Percentiles rank a stretch among this genome's conserved stretches.
phyloP scores from a whole-genome alignment of 1,140 invertebrate species.

The Pteromalus puparum region DNA sequence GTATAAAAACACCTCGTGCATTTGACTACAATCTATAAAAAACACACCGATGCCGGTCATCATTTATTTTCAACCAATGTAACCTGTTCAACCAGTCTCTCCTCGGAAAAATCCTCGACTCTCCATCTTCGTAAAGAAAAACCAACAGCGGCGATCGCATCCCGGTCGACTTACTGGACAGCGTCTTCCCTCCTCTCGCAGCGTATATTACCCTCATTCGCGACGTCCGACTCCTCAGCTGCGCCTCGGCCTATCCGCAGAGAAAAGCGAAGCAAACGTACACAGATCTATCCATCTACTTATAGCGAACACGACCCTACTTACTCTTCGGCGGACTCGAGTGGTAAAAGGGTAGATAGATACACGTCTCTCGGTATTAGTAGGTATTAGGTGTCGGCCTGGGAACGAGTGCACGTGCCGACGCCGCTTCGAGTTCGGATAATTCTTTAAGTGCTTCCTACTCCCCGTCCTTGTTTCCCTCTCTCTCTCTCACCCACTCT shows the following conservation, averaged over 20 bases:
- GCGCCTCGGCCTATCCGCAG: conserved; percentile 28
- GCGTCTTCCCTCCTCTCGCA: conserved; percentile 14
- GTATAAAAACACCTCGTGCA: too few relatives aligned
- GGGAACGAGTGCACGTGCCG: conserved; percentile 74
- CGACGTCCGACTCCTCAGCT: conserved; percentile 54
- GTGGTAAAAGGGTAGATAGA: conserved; percentile 75
- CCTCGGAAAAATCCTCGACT: too few relatives aligned
- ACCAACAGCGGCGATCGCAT: neutral
- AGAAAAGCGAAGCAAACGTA: conserved; percentile 54
- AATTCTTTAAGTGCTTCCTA: conserved; percentile 76
- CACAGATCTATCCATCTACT: conserved; percentile 61
- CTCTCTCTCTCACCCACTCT: neutral
- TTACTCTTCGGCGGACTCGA: conserved; percentile 68
- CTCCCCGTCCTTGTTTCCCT: neutral
- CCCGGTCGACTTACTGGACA: neutral
- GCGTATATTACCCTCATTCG: conserved; percentile 53
- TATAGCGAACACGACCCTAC: conserved; percentile 67
- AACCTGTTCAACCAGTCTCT: too few relatives aligned
- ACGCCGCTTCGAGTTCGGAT: conserved; percentile 72
- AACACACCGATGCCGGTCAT: too few relatives aligned
- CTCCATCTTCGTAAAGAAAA: neutral
- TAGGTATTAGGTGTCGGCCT: conserved; percentile 75
- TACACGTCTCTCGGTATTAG: conserved; percentile 74
- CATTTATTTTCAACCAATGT: too few relatives aligned
- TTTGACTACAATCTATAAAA: too few relatives aligned